Evolutionary conservation across 1,140 invertebrate species (phyloP), one percentile per base, ranked within the genome.

Genomic region (Drosophila ogumai): DNA sequence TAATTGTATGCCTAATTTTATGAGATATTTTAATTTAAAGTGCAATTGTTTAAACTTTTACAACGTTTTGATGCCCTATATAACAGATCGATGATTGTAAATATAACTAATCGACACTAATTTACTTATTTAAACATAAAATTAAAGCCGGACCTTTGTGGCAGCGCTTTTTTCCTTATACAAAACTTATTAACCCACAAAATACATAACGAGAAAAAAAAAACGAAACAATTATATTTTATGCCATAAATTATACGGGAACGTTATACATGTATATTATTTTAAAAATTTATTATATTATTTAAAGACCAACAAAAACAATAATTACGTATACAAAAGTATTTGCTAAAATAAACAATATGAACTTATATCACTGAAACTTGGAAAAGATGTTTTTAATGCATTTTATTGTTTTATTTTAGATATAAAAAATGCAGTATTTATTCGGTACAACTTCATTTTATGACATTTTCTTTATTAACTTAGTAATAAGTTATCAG

Each of bases 171-270:
- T 87, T 87, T 87, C 84, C 75, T 87, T 82, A 82, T 77, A 81
- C 32, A 79, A 61, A 81, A 49, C 41, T 59, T 76, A 81, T 49
- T 60, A 63, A 67, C 78, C 58, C 52, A 64, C 57, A 60, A 52
- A 68, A 64, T 44, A 49, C 61, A 55, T 60, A 64, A 59, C 41
- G 50, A 69, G 17, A 73, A 15, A 58, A 34, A 22, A 47, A 52
- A 54, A 19, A 22, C 25, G 66, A 64, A 50, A 61, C 40, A 67
- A 74, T 66, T 40, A 67, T 87, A 79, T 86, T 75, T 82, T 87
- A 87, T 87, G 82, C 82, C 82, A 87, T 87, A 87, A 87, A 79
- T 87, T 82, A 87, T 87, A 81, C 82, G 84, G 82, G 82, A 87
- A 79, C 66, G 76, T 81, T 81, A 81, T 77, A 81, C 52, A 80